Evolutionary conservation across 2,797 vertebrate genomes (phyloP), one percentile per base, ranked within the genome.

Genomic region (Lepus oiostolus): DNA sequence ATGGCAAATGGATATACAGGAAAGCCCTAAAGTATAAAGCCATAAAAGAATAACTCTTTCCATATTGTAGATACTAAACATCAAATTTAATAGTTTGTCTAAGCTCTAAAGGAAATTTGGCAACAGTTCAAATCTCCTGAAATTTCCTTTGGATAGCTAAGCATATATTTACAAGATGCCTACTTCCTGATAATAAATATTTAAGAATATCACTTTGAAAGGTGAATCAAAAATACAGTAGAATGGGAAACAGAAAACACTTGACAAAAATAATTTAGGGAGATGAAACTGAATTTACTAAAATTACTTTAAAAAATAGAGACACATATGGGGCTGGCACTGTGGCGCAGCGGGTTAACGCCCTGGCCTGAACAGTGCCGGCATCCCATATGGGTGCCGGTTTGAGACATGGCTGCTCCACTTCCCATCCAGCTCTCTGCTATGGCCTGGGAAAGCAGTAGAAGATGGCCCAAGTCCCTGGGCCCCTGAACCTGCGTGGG

Each of bases 211-310:
- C 42, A 95, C 50, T 93, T 38, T 63, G 19, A 65, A 91, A 90
- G 7, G 21, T 88, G n/a, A 88, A 75, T 67, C 50, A 54, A 95
- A 83, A 91, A 85, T 68, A 77, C 7, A 50, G 8, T 68, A 58
- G 4, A 32, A 50, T 85, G 21, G 7, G 24, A 90, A 94, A 91
- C 2, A 76, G 17, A 16, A n/a, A 92, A 65, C 35, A 68, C 28
- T 92, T 38, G 4, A 76, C 38, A 74, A 22, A 85, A 68, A 7
- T 88, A 93, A 79, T 92, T 94, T 58, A 90, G 52, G 19, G 28
- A 82, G 30, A 85, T 13, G 14, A 94, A 85, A 95, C 30, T 76
- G 17, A 86, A 62, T 86, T 94, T 93, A 62, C 6, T 79, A 82
- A 35, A 87, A 90, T 82, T 82, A 1, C 26, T 52, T 85, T 47